Conservation (phyloP, 2,797 vertebrate species). For the Acanthiza pusilla region DNA sequence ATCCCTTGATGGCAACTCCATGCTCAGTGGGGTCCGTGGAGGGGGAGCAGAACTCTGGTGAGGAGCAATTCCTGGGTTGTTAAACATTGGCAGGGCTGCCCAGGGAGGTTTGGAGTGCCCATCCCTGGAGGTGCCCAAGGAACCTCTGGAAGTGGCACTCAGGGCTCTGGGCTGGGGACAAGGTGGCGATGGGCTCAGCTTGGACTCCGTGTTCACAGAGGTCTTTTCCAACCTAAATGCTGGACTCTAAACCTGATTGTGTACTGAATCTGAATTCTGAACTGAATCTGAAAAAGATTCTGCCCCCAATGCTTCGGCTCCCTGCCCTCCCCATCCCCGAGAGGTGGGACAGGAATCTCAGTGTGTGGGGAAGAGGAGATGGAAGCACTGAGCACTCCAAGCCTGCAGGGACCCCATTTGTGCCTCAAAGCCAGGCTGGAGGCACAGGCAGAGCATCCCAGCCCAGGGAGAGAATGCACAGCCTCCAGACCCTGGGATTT, state of each 20-base stretch:
- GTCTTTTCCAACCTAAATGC: neutral
- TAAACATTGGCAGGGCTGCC: neutral
- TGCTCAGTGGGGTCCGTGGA: accelerated
- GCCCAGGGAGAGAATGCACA: neutral
- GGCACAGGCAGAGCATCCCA: neutral
- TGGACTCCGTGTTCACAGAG: accelerated
- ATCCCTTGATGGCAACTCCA: neutral
- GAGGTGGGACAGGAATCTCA: neutral
- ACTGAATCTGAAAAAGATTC: no score
- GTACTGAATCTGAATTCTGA: no score
- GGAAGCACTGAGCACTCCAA: neutral
- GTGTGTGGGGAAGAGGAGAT: neutral
- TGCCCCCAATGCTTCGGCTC: neutral
- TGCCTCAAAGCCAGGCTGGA: neutral
- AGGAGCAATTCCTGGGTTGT: neutral
- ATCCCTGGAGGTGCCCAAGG: neutral
- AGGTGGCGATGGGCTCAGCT: neutral
- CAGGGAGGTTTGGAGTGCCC: neutral
- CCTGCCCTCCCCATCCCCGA: neutral
- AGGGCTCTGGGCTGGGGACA: neutral
- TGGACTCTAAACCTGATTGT: neutral
- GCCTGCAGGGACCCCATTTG: neutral
- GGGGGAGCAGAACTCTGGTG: neutral
- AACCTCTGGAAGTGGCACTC: neutral
- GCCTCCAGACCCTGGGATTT: neutral